Evolutionary conservation across 2,797 vertebrate species (phyloP), one percentile per base, ranked within the genome.

Genomic region (Notolepis coatsorum): DNA sequence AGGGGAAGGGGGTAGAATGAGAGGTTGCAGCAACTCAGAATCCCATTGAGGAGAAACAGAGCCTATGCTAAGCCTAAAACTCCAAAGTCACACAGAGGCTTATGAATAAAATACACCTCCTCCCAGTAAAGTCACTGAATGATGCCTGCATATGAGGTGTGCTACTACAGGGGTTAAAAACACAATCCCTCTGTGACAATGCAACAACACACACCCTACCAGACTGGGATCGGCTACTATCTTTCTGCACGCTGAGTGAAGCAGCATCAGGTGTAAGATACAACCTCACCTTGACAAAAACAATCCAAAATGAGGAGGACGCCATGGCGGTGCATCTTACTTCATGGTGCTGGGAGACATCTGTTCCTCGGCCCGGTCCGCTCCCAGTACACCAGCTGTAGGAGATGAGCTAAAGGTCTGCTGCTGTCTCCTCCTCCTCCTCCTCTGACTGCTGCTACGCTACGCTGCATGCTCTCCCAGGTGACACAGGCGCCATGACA

Each of bases 401-500:
- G 48, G 39, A 15, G 25, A 46, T 20, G 27, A 28, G 9, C 51
- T 28, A 25, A 27, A 39, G 15, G 39, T 41, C 33, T 41, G 5
- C 7, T 30, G 5, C 59, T 20, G 15, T 18, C 35, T 24, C 21
- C 12, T 13, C 23, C 21, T 24, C 23, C 18, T 45, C 42, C 10
- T 10, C 24, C 42, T 42, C 20, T 39, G 4, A 13, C 1, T 37
- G 7, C 7, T 33, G 31, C 38, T 17, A 12, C 5, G 35, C 37
- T 41, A 28, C 18, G 2, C 48, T 66, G 47, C 61, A 48, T 64
- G 31, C 69, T 83, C 84, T 80, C 82, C 77, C 92, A 91, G 90
- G 89, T 91, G 86, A 91, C 85, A 78, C 81, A 71, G 66, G 70
- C 85, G 73, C 76, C 86, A 91, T 91, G 89, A 93, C 90, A 91